Conservation (phyloP, 2,888 invertebrate species). For the Morinoia aosen region DNA sequence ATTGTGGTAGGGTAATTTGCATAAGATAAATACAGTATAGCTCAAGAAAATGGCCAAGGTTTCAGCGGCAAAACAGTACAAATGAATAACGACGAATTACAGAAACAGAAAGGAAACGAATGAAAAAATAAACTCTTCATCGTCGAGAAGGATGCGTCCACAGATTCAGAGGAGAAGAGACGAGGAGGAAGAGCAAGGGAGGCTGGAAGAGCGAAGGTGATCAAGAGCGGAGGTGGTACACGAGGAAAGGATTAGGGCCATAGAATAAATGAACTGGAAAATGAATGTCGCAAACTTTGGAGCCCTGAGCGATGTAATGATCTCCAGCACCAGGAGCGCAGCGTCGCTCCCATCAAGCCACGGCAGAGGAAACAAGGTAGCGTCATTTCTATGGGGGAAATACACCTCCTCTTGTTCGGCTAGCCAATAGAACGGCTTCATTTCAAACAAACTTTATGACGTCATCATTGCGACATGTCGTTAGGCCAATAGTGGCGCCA, state of each 20-base stretch:
- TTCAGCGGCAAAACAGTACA: not conserved
- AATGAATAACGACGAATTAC: not conserved
- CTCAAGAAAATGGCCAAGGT: not conserved
- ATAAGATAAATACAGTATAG: not conserved
- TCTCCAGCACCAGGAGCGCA: not conserved
- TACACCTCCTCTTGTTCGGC: too few relatives aligned
- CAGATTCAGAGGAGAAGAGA: not conserved
- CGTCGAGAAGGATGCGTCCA: not conserved
- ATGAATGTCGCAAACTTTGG: conserved; percentile 49
- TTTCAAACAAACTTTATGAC: too few relatives aligned
- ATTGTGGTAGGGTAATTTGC: too few relatives aligned
- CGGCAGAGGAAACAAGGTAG: too few relatives aligned
- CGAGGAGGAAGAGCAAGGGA: not conserved
- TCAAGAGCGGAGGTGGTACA: not conserved
- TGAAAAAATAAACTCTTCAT: not conserved
- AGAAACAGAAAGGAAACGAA: not conserved
- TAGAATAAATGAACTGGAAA: conserved; percentile 41
- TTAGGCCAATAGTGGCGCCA: too few relatives aligned
- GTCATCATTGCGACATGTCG: too few relatives aligned
- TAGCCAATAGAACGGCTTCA: too few relatives aligned
- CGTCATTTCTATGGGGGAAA: too few relatives aligned
- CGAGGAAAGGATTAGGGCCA: not conserved
- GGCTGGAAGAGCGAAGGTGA: not conserved
- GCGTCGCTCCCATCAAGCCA: too few relatives aligned
- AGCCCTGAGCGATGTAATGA: not conserved